Base-by-base conservation (phyloP, 2,113 vertebrate genomes). In the Megatriorchis doriae region DNA sequence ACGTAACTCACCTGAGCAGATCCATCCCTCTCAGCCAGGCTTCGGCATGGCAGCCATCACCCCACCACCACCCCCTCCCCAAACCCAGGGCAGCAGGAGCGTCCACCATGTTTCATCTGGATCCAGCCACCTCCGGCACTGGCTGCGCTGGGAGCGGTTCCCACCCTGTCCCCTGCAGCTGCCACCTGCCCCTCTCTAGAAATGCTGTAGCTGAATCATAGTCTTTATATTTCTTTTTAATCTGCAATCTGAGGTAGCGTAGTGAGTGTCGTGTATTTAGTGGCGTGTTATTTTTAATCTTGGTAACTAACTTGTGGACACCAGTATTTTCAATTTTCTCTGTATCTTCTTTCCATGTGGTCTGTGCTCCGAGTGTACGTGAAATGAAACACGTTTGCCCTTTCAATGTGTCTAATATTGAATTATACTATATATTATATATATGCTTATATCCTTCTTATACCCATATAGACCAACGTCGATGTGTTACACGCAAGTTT, bases 401-500 rank as follows among this genome's bases (percentile, higher is more conserved):
- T 98, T 98, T 98, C 98, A 96, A 98, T 98, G 98, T 97, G 98
- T 98, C 97, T 98, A 98, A 98, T 99, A 98, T 98, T 98, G 98
- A 98, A 98, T 98, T 99, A 99, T 99, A 98, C 98, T 98, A 98
- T 98, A 97, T 98, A 98, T 98, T 98, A 98, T 99, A 98, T 98
- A 99, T 99, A 98, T 98, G 98, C 98, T 98, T 98, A 98, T 99
- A 99, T 98, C 98, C 98, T 99, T 98, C 97, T 99, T 99, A 98
- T 99, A 98, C 98, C 98, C 97, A 97, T 98, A 98, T 99, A 98
- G 98, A 97, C 97, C 98, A 93, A 97, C 27, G 97, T 98, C 98
- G 81, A 98, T 98, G 98, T 99, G 99, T 99, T 98, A 99, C 98
- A 98, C 98, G 98, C 98, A 99, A 99, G 99, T 99, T 99, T 99